Conservation (phyloP, 2,113 vertebrate species). For the Planiliza haematocheilus region DNA sequence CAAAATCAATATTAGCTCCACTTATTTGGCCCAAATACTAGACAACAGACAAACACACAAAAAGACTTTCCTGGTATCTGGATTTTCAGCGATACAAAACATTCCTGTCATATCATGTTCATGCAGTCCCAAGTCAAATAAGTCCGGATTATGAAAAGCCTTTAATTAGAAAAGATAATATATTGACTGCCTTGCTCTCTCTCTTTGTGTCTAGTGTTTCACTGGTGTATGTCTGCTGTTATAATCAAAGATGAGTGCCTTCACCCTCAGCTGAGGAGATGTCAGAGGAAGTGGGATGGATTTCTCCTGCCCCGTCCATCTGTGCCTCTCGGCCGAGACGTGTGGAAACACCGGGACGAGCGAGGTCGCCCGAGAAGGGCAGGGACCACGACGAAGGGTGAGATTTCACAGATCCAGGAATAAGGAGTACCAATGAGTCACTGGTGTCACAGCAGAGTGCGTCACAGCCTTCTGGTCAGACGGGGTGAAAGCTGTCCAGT, state of each 20-base stretch:
- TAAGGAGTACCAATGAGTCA: constrained; percentile 65
- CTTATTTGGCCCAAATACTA: background rate
- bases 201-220: no score
- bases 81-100: no score
- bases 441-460: constrained; percentile 54
- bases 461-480: constrained; percentile 75
- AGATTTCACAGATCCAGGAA: constrained; percentile 70
- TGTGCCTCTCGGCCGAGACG: constrained; percentile 20
- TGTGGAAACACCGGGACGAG: constrained; percentile 30
- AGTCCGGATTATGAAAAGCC: no score
- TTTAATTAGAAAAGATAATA: no score
- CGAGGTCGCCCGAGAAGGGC: constrained; percentile 32
- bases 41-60: no score
- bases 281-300: constrained; percentile 39
- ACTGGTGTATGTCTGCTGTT: no score
- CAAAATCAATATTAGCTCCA: background rate
- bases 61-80: background rate
- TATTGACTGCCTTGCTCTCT: no score
- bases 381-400: constrained; percentile 15
- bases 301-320: constrained; percentile 45
- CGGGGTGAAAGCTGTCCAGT: constrained; percentile 40
- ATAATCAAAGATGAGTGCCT: constrained; percentile 1
- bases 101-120: no score
- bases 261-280: constrained; percentile 8
- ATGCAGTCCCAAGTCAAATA: no score